Evolutionary conservation across 2,113 vertebrate species (phyloP).

Genomic region (Sturnira hondurensis): DNA sequence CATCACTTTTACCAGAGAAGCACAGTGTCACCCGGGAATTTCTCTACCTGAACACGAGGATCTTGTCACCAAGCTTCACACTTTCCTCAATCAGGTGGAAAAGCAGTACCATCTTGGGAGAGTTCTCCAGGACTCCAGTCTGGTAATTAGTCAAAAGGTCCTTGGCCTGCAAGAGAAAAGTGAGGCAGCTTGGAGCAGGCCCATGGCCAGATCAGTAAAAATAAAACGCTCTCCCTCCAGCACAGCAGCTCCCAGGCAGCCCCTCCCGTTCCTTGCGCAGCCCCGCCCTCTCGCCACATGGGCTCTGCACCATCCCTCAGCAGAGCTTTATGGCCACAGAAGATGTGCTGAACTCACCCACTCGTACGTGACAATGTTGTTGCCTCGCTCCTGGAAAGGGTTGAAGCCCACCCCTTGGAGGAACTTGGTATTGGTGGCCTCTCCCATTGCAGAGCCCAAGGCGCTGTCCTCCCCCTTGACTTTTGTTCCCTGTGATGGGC

Average conservation of each 20-base stretch:
- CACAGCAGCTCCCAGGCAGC: neutral
- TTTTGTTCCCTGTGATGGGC: constrained; percentile 89
- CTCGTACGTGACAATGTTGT: constrained; percentile 97
- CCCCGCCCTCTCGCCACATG: neutral
- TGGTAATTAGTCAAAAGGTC: constrained; percentile 93
- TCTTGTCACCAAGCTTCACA: constrained; percentile 92
- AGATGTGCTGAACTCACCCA: constrained; percentile 86
- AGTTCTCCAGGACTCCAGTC: constrained; percentile 93
- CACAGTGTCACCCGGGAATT: neutral
- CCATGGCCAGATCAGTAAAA: neutral
- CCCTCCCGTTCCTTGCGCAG: neutral
- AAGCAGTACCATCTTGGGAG: constrained; percentile 97
- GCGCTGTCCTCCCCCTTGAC: constrained; percentile 85
- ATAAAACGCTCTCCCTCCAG: neutral
- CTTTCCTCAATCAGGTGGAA: constrained; percentile 97
- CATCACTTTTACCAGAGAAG: neutral
- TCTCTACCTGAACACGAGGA: constrained; percentile 94
- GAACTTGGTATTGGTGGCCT: constrained; percentile 90
- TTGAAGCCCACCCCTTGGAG: constrained; percentile 86
- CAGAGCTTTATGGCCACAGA: neutral
- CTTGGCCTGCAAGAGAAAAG: constrained; percentile 87
- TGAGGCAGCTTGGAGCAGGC: neutral
- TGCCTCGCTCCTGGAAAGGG: constrained; percentile 93
- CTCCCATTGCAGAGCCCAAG: constrained; percentile 83
- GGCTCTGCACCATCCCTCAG: neutral